Evolutionary conservation across 2,888 invertebrate genomes (phyloP).

Genomic region (Tipula unca): DNA sequence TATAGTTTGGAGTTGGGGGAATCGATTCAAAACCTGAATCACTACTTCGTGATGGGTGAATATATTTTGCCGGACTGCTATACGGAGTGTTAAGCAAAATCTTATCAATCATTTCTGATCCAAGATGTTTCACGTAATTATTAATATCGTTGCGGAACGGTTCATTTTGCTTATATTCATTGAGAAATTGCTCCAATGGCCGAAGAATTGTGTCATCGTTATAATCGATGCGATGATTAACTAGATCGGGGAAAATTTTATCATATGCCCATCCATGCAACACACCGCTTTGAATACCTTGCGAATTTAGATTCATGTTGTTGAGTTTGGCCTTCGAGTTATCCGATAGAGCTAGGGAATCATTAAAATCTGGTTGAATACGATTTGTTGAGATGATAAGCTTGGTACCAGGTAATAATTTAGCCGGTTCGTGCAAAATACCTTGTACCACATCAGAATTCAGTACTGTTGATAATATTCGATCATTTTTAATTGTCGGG

Average conservation of each 20-base stretch:
- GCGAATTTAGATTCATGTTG: constrained; percentile 47
- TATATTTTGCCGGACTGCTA: neutral
- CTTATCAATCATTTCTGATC: neutral
- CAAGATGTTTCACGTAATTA: neutral
- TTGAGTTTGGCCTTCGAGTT: constrained; percentile 43
- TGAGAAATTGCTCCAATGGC: constrained; percentile 48
- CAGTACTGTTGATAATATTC: neutral
- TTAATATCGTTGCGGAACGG: constrained; percentile 38
- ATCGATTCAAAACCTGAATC: constrained; percentile 41
- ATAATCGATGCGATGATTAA: constrained; percentile 46
- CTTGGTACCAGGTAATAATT: neutral
- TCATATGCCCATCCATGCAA: constrained; percentile 53
- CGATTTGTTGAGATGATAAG: constrained; percentile 29
- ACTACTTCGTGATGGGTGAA: constrained; percentile 32
- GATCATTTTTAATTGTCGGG: constrained; percentile 18
- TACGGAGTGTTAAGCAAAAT: neutral
- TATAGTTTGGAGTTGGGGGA: constrained; percentile 36
- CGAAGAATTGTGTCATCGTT: constrained; percentile 47
- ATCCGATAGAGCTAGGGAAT: constrained; percentile 41
- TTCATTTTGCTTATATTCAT: constrained; percentile 47
- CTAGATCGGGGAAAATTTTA: constrained; percentile 47
- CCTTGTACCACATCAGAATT: constrained; percentile 19
- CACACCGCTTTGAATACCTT: constrained; percentile 50
- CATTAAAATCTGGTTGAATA: constrained; percentile 45
- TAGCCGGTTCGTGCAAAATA: neutral